Percentiles rank a stretch among this genome's conserved stretches.
These are phyloP conservation scores for Ecdyonurus torrentis DNA, from an alignment of 2,888 invertebrate species.

Conservation along the genomic window DNA sequence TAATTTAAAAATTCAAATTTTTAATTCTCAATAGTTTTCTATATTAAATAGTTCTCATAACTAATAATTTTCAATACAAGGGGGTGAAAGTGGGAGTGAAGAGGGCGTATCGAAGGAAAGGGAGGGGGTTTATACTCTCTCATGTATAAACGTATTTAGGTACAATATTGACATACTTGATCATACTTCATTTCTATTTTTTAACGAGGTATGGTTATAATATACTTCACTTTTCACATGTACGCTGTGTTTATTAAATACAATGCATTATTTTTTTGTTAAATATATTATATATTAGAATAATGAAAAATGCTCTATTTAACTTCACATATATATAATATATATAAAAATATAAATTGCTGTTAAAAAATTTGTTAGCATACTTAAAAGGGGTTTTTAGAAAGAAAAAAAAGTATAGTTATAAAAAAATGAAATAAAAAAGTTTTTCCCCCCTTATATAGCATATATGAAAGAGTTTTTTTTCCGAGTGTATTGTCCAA, in stretches of 20 bases:
- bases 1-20: too few species aligned
- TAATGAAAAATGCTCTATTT: not conserved
- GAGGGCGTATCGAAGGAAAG: too few species aligned
- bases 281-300: too few species aligned
- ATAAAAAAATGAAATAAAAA: not conserved
- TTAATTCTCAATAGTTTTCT: too few species aligned
- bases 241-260: too few species aligned
- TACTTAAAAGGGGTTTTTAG: not conserved
- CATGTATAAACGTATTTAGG: not conserved
- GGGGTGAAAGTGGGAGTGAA: too few species aligned
- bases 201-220: not conserved
- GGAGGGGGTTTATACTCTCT: too few species aligned
- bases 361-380: not conserved
- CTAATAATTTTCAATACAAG: too few species aligned
- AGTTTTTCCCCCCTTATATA: not conserved
- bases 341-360: not conserved
- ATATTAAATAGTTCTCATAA: too few species aligned
- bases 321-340: too few species aligned
- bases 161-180: not conserved
- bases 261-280: too few species aligned
- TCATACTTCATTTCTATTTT: not conserved
- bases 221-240: not conserved
- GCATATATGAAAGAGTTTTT: not conserved
- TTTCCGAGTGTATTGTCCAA: not conserved
- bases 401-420: not conserved